A percentile compares a stretch with the other conserved stretches of the same genome.
Evolutionary conservation across 2,888 invertebrate genomes (phyloP).

Genomic region (Hyposoter dolosus): DNA sequence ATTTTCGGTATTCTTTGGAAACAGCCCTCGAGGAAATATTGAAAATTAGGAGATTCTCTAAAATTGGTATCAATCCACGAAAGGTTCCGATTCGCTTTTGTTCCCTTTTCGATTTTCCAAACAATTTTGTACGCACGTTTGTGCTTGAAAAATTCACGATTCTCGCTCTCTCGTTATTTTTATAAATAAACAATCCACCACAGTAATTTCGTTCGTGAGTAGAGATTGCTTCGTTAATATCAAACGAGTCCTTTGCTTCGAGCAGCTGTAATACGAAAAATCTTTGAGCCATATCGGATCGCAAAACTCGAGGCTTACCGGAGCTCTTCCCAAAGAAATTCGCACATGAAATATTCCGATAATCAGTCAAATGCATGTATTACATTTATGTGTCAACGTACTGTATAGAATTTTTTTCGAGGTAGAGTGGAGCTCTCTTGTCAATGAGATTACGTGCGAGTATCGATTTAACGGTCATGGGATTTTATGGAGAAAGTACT

Average conservation of each 20-base stretch:
- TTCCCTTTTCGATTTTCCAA: too few species aligned
- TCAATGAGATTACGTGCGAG: conserved; percentile 45
- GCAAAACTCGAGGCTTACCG: not conserved
- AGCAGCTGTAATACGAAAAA: not conserved
- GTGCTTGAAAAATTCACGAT: not conserved
- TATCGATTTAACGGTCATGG: conserved; percentile 46
- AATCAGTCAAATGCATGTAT: not conserved
- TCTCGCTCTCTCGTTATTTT: not conserved
- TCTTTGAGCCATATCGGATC: not conserved
- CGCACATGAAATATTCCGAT: not conserved
- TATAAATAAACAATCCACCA: not conserved
- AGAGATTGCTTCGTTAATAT: not conserved
- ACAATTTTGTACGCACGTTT: too few species aligned
- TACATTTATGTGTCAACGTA: not conserved
- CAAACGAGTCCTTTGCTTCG: not conserved
- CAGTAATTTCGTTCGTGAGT: not conserved
- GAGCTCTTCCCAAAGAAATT: not conserved
- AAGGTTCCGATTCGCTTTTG: not conserved
- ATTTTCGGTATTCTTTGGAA: not conserved
- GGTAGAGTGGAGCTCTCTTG: conserved; percentile 44
- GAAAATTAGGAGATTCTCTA: not conserved
- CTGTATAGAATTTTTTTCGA: conserved; percentile 11
- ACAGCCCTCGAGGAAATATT: not conserved
- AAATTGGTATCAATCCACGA: not conserved
- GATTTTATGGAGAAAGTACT: conserved; percentile 26